phyloP scores from a whole-genome alignment of 2,113 vertebrate species.

The Hystrix brachyura region DNA sequence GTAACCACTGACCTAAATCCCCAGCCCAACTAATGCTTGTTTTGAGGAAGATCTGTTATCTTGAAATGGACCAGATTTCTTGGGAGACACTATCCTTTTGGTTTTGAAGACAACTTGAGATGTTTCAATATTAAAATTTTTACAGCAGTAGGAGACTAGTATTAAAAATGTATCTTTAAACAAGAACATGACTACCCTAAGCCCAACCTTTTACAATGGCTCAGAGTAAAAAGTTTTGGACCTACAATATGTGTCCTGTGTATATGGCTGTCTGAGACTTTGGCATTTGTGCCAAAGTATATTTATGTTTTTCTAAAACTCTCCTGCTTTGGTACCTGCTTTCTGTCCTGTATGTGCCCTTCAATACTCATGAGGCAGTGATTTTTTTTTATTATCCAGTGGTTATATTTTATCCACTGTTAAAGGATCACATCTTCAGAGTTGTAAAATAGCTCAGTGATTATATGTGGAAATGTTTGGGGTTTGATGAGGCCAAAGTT shows the following conservation, averaged over 20 bases:
- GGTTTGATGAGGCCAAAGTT: slow-evolving; percentile 70
- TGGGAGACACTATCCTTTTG: slow-evolving; percentile 81
- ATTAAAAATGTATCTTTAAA: slow-evolving; percentile 86
- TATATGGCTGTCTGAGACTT: slow-evolving; percentile 27
- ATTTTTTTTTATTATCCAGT: background rate
- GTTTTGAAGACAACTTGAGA: slow-evolving; percentile 81
- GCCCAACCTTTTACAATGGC: slow-evolving; percentile 75
- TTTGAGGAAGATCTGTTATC: slow-evolving; percentile 74
- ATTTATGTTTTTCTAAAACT: slow-evolving; percentile 61
- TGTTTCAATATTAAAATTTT: slow-evolving; percentile 81
- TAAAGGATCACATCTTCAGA: slow-evolving; percentile 57
- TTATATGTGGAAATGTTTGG: slow-evolving; percentile 56
- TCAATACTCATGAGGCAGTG: slow-evolving; percentile 17
- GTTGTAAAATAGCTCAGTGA: slow-evolving; percentile 17
- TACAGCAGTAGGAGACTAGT: slow-evolving; percentile 76
- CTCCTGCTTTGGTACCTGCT: slow-evolving; percentile 55
- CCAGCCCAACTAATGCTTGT: background rate
- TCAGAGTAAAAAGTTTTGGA: slow-evolving; percentile 66
- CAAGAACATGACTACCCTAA: slow-evolving; percentile 71
- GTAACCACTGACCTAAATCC: too few species aligned
- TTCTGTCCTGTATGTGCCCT: slow-evolving; percentile 42
- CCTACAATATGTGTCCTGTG: slow-evolving; percentile 29
- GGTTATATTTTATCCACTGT: slow-evolving; percentile 53
- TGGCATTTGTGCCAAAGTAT: slow-evolving; percentile 37
- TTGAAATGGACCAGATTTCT: slow-evolving; percentile 76